Percentiles rank a stretch among this genome's conserved stretches.
Conservation (phyloP, 1,140 invertebrate species). For the Aleiodes sp. region DNA sequence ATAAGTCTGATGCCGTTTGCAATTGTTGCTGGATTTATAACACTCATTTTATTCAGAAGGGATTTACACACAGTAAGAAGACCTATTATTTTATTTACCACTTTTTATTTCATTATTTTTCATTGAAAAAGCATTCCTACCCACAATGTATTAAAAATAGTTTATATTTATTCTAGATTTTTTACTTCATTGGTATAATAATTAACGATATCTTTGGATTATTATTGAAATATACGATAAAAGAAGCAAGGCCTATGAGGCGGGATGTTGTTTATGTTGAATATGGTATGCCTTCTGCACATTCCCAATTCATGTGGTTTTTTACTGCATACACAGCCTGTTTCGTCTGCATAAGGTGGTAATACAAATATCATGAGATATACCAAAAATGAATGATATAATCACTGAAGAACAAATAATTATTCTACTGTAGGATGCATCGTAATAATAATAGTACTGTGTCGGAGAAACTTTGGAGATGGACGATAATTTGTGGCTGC, state of each 20-base stretch:
- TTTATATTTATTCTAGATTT: constrained; percentile 74
- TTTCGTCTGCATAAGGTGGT: constrained; percentile 88
- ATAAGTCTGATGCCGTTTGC: constrained; percentile 85
- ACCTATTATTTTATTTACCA: constrained; percentile 24
- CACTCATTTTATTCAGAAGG: constrained; percentile 87
- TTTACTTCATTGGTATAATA: constrained; percentile 82
- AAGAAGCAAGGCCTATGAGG: constrained; percentile 79
- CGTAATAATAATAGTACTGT: constrained; percentile 80
- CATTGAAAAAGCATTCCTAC: neutral
- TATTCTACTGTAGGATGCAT: constrained; percentile 74
- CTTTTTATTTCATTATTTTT: constrained; percentile 21
- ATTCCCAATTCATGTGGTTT: constrained; percentile 94
- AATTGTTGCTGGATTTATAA: constrained; percentile 82
- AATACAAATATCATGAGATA: too few species aligned
- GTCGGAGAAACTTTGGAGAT: constrained; percentile 79
- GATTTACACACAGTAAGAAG: constrained; percentile 88
- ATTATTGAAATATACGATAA: constrained; percentile 83
- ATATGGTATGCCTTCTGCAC: constrained; percentile 95
- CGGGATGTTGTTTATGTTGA: constrained; percentile 79
- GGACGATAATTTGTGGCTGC: constrained; percentile 72
- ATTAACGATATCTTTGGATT: constrained; percentile 85
- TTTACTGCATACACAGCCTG: constrained; percentile 86
- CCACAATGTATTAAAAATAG: neutral
- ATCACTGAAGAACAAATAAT: constrained; percentile 20
- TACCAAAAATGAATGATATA: neutral